Conservation (phyloP, 2,797 vertebrate species). For the Amniataba percoides region DNA sequence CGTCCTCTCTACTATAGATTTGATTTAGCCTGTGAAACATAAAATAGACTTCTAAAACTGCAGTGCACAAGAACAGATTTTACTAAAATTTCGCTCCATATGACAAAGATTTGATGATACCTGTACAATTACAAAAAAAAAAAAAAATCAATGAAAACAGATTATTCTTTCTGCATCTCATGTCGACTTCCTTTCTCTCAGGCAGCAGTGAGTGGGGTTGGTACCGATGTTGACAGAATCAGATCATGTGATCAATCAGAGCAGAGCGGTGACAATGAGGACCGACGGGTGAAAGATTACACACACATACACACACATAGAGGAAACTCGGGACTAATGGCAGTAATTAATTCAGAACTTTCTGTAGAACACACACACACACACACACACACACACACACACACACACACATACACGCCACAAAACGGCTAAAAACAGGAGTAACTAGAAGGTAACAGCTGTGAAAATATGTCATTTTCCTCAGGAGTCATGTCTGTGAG, state of each 20-base stretch:
- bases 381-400: not conserved
- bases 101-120: conserved; percentile 29
- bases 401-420: conserved; percentile 1
- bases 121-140: conserved; percentile 33
- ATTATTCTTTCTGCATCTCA: conserved; percentile 16
- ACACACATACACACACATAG: conserved; percentile 38
- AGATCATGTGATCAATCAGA: conserved; percentile 80
- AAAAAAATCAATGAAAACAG: conserved; percentile 42
- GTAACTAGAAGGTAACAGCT: conserved; percentile 56
- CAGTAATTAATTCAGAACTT: conserved; percentile 49
- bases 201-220: conserved; percentile 46
- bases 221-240: conserved; percentile 73
- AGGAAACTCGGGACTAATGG: conserved; percentile 49
- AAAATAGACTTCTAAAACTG: conserved; percentile 24
- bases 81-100: conserved; percentile 20
- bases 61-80: conserved; percentile 9
- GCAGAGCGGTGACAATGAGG: conserved; percentile 63
- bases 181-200: conserved; percentile 37
- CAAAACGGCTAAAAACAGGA: conserved; percentile 37
- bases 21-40: conserved; percentile 29
- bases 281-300: conserved; percentile 60
- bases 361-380: conserved; percentile 2
- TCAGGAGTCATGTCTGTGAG: conserved; percentile 61
- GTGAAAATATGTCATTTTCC: conserved; percentile 58
- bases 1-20: conserved; percentile 15